Percentiles rank a stretch among this genome's conserved stretches.
phyloP scores from a whole-genome alignment of 1,140 invertebrate species.

The Ips typographus region DNA sequence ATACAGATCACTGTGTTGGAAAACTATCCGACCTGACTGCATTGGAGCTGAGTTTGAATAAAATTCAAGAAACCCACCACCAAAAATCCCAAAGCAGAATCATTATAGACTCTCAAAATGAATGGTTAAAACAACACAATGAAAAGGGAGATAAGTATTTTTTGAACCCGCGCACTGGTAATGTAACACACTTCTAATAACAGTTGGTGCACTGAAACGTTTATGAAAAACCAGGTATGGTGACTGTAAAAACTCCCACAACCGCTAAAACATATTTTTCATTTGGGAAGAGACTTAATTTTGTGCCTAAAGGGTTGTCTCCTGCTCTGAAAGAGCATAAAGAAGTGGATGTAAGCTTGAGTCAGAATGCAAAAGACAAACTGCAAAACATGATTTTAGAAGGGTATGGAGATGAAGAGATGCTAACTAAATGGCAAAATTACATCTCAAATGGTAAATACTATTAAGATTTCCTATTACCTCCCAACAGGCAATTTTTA shows the following conservation, averaged over 20 bases:
- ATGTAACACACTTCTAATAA: neutral
- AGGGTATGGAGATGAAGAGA: conserved; percentile 45
- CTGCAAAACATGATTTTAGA: conserved; percentile 43
- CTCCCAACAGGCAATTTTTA: conserved; percentile 39
- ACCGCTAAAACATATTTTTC: conserved; percentile 34
- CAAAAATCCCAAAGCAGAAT: conserved; percentile 7
- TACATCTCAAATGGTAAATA: conserved; percentile 43
- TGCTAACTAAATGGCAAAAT: conserved; percentile 50
- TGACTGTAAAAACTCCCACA: conserved; percentile 36
- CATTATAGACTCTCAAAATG: conserved; percentile 26
- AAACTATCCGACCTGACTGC: too few species aligned
- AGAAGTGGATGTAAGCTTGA: conserved; percentile 40
- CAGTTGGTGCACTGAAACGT: neutral
- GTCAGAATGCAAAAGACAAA: conserved; percentile 43
- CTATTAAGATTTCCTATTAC: conserved; percentile 24
- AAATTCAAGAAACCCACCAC: too few species aligned
- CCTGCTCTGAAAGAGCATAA: conserved; percentile 44
- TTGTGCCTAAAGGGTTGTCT: conserved; percentile 53
- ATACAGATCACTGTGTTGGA: too few species aligned
- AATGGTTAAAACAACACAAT: conserved; percentile 36
- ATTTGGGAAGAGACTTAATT: conserved; percentile 45
- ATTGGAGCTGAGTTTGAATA: too few species aligned
- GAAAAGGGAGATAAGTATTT: conserved; percentile 36
- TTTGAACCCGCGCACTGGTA: conserved; percentile 43
- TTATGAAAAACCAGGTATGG: conserved; percentile 35